Evolutionary conservation across 2,888 invertebrate genomes (phyloP).

Genomic region (Eledone cirrhosa): DNA sequence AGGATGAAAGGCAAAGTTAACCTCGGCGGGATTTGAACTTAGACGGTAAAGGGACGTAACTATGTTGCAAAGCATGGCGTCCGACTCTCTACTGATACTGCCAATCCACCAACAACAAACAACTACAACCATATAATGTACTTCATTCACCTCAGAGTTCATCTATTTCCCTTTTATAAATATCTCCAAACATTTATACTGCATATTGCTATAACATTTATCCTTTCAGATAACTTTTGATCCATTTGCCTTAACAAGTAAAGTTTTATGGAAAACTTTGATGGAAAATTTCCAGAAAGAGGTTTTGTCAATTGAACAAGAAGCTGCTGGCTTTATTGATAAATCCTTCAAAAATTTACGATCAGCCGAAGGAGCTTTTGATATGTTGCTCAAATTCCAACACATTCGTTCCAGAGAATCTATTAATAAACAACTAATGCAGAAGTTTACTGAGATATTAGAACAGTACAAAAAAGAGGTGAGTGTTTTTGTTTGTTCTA

Average conservation of each 20-base stretch:
- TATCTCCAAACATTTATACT: too few species aligned
- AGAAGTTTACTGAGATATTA: slow-evolving; percentile 86
- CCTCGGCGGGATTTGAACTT: too few species aligned
- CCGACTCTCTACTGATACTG: too few species aligned
- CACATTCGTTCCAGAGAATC: slow-evolving; percentile 79
- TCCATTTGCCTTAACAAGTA: slow-evolving; percentile 80
- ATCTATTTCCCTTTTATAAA: too few species aligned
- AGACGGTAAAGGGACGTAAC: too few species aligned
- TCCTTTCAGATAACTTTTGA: slow-evolving; percentile 79
- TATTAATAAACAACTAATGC: slow-evolving; percentile 78
- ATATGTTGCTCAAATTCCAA: slow-evolving; percentile 81
- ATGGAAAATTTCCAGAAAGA: slow-evolving; percentile 81
- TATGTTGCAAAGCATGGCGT: too few species aligned
- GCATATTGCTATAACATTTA: too few species aligned
- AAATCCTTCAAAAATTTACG: slow-evolving; percentile 83
- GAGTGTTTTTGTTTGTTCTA: slow-evolving; percentile 41
- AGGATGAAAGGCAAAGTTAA: too few species aligned
- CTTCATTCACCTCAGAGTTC: too few species aligned
- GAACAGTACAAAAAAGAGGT: slow-evolving; percentile 87
- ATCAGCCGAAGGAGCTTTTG: slow-evolving; percentile 83
- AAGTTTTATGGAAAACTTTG: slow-evolving; percentile 87
- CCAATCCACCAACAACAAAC: too few species aligned
- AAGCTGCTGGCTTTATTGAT: slow-evolving; percentile 86
- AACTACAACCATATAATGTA: too few species aligned
- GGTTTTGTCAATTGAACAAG: slow-evolving; percentile 78